Evolutionary conservation across 2,888 invertebrate species (phyloP).

Genomic region (Herminia tarsipennalis): DNA sequence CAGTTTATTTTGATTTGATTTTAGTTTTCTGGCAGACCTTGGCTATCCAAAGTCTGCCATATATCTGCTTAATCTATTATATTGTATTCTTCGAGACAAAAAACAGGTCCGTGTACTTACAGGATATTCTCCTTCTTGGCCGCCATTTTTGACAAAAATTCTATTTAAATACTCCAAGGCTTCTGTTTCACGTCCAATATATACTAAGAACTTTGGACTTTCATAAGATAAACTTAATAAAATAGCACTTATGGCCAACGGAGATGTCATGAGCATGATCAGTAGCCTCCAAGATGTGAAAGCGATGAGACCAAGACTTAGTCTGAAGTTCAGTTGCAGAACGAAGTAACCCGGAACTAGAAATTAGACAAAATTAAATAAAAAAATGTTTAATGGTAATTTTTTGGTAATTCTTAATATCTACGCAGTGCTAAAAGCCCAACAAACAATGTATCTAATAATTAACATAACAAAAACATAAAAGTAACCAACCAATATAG

Average conservation of each 20-base stretch:
- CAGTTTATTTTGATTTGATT: too few species aligned
- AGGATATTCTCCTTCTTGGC: conserved; percentile 18
- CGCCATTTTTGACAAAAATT: conserved; percentile 84
- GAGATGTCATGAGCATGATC: conserved; percentile 70
- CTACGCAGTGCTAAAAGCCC: too few species aligned
- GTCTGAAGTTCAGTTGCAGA: conserved; percentile 42
- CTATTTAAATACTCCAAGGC: conserved; percentile 83
- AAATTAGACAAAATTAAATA: conserved; percentile 9
- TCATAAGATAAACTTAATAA: conserved; percentile 85
- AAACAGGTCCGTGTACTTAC: too few species aligned
- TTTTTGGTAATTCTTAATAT: too few species aligned
- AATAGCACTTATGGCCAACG: conserved; percentile 83
- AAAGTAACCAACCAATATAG: conserved; percentile 38
- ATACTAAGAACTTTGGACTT: conserved; percentile 89
- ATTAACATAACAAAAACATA: not conserved
- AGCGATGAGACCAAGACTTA: conserved; percentile 41
- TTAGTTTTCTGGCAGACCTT: too few species aligned
- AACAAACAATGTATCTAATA: too few species aligned
- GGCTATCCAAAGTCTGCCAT: too few species aligned
- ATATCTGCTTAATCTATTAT: too few species aligned
- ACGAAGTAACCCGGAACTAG: conserved; percentile 50
- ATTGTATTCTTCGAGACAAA: too few species aligned
- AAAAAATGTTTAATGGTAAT: too few species aligned
- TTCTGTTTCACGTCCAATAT: conserved; percentile 82
- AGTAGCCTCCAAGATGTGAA: conserved; percentile 61